Evolutionary conservation across 92 coral and sea anemone genomes (phyloP).

Genomic region (Palythoa grandis): DNA sequence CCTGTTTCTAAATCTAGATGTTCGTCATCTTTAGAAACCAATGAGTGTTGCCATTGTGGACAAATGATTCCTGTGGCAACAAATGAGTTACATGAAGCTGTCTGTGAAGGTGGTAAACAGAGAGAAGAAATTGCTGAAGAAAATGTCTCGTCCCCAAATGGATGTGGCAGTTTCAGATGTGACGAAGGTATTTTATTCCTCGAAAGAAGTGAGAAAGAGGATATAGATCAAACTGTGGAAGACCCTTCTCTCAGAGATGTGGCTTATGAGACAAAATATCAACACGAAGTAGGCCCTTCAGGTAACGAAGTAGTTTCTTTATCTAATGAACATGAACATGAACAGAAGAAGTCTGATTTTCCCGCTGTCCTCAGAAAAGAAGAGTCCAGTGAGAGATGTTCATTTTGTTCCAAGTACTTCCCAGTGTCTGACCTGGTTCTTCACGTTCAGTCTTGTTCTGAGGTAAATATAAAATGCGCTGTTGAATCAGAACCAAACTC

Average conservation of each 20-base stretch:
- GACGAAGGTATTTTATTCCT: neutral
- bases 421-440: slow-evolving; percentile 44
- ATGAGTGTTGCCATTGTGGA: slow-evolving; percentile 48
- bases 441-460: slow-evolving; percentile 48
- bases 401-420: slow-evolving; percentile 48
- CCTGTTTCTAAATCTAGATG: neutral
- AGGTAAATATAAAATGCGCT: slow-evolving; percentile 10
- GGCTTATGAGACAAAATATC: neutral
- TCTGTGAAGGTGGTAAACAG: slow-evolving; percentile 57
- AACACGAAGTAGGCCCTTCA: neutral
- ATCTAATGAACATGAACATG: neutral
- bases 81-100: slow-evolving; percentile 49
- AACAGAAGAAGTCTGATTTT: neutral
- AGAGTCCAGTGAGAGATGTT: slow-evolving; percentile 57
- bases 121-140: slow-evolving; percentile 40
- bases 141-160: neutral
- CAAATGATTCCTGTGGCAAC: slow-evolving; percentile 53
- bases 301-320: neutral
- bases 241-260: neutral
- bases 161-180: neutral
- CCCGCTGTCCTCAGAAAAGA: slow-evolving; percentile 27
- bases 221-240: neutral
- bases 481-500: slow-evolving; percentile 30
- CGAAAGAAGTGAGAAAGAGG: neutral
- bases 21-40: slow-evolving; percentile 8